These are phyloP conservation scores for Ethmia dodecea DNA, from an alignment of 2,888 invertebrate genomes.

Conservation along the genomic window DNA sequence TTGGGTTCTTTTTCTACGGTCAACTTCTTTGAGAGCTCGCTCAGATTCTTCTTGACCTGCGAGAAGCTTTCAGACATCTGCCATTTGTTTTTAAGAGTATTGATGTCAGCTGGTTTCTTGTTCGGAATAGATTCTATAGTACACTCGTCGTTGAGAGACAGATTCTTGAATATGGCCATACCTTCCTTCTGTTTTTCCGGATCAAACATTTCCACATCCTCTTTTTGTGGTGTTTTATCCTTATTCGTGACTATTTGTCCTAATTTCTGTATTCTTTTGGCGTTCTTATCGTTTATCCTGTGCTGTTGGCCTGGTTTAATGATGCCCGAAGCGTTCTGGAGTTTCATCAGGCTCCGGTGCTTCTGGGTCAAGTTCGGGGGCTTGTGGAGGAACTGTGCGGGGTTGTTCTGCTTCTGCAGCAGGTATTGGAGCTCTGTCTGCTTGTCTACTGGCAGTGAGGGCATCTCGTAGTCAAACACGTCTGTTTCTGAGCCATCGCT, in stretches of 20 bases:
- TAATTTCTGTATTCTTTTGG: constrained; percentile 63
- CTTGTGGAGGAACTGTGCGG: constrained; percentile 62
- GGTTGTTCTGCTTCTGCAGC: constrained; percentile 69
- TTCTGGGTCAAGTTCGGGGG: constrained; percentile 54
- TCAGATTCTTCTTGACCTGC: constrained; percentile 69
- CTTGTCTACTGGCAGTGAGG: constrained; percentile 54
- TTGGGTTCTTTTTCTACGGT: constrained; percentile 57
- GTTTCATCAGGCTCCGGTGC: constrained; percentile 52
- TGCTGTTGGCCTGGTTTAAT: constrained; percentile 59
- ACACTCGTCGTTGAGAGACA: constrained; percentile 77
- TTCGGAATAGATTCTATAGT: constrained; percentile 77
- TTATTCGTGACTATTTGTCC: constrained; percentile 57
- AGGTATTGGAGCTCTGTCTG: constrained; percentile 68
- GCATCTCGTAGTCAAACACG: constrained; percentile 46
- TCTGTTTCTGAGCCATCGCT: constrained; percentile 55
- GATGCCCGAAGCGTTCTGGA: constrained; percentile 46
- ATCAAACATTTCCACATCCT: constrained; percentile 41
- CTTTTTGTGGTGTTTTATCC: constrained; percentile 36
- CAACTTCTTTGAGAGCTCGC: constrained; percentile 63
- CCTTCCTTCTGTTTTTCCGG: constrained; percentile 41
- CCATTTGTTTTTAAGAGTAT: constrained; percentile 71
- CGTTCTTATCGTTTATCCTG: constrained; percentile 59
- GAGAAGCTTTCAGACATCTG: constrained; percentile 70
- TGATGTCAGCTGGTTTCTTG: constrained; percentile 63
- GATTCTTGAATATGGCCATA: constrained; percentile 47